Percentiles rank a stretch among this genome's conserved stretches.
Evolutionary conservation across 2,113 vertebrate species (phyloP).

Genomic region (Hemicordylus capensis): DNA sequence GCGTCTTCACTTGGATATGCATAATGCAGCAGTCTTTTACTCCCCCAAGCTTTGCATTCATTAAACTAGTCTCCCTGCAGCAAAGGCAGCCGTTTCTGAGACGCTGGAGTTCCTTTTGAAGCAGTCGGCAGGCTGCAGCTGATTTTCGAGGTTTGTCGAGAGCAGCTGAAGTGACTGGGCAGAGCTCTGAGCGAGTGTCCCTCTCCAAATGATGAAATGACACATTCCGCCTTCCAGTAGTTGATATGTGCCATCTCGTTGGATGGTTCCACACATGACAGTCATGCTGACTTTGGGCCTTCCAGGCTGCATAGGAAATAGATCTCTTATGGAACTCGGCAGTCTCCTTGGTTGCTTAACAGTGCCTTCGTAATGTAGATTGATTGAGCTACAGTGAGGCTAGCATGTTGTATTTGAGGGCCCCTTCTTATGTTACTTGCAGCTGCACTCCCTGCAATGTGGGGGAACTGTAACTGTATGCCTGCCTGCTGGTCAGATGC

Average conservation of each 20-base stretch:
- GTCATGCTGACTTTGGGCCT: not conserved
- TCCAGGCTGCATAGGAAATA: not conserved
- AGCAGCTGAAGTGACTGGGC: not conserved
- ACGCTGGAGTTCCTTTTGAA: slow-evolving; percentile 18
- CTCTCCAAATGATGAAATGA: not conserved
- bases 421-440: not conserved
- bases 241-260: slow-evolving; percentile 4
- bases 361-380: not conserved
- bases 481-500: not conserved
- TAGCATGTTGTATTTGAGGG: not conserved
- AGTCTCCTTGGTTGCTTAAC: not conserved
- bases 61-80: not conserved
- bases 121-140: not conserved
- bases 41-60: not conserved
- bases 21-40: not conserved
- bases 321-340: not conserved
- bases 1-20: not conserved
- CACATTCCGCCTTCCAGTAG: not conserved
- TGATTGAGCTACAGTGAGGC: not conserved
- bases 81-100: not conserved
- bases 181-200: not conserved
- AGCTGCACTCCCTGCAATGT: not conserved
- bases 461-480: not conserved
- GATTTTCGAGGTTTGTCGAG: not conserved
- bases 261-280: not conserved